Evolutionary conservation across 2,888 invertebrate genomes (phyloP), one percentile per base, ranked within the genome.

Genomic region (Gortyna flavago): DNA sequence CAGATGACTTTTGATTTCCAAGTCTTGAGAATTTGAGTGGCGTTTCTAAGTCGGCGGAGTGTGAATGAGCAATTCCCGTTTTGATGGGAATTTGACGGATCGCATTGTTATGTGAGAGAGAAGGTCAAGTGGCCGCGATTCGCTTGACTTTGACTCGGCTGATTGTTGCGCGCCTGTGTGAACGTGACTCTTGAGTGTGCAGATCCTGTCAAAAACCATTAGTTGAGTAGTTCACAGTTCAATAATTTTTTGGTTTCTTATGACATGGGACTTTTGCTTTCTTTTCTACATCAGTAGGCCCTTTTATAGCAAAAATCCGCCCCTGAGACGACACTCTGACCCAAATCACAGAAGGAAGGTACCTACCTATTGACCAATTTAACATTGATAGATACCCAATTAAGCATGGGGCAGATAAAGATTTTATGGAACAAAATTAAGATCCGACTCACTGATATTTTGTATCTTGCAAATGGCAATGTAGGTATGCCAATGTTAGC

Each of bases 51-150:
- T 84, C 84, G 85, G 35, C 81, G 77, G 74, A 85, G 87, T 88
- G 85, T 96, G 96, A 96, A 96, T 94, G 95, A 93, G 93, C 96
- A 96, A 96, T 96, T 95, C 89, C 89, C 86, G 83, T 88, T 89
- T 88, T 92, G 94, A 93, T 96, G 95, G 95, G 95, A 96, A 95
- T 90, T 75, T 83, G 87, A 83, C 77, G 85, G 85, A 81, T 84
- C 59, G 67, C 73, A 75, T 81, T 86, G 80, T 85, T 61, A 77
- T 86, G 79, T 77, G 86, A 80, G 75, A 78, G 86, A 75, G 80
- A 79, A 84, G 89, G 85, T 88, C 86, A 88, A 88, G 87, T 88
- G 86, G 79, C 74, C 82, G 81, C 77, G 81, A 80, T 78, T 86
- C 80, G 79, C 61, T 84, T 79, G 41, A 70, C 57, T 84, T n/a